A percentile compares a stretch with the other conserved stretches of the same genome.
Evolutionary conservation across 2,888 invertebrate species (phyloP).

Genomic region (Stenolophus ochropezus): DNA sequence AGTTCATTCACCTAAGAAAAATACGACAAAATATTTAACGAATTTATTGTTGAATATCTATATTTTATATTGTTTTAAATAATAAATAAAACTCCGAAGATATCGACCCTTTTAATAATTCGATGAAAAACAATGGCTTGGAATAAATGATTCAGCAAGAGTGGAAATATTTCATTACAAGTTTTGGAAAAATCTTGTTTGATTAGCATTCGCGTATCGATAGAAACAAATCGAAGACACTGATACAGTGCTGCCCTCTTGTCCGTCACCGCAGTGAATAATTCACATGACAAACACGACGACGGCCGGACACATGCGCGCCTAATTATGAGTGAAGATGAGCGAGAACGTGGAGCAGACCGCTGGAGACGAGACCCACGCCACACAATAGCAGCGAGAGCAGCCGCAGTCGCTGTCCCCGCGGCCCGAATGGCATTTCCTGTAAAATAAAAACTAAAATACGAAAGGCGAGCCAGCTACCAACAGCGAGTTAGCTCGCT

Average conservation of each 20-base stretch:
- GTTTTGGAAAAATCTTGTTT: slow-evolving; percentile 20
- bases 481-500: slow-evolving; percentile 23
- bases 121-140: neutral
- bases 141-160: slow-evolving; percentile 23
- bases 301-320: slow-evolving; percentile 51
- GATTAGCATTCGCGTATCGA: slow-evolving; percentile 23
- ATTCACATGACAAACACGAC: slow-evolving; percentile 55
- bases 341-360: neutral
- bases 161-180: slow-evolving; percentile 11
- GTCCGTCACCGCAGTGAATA: slow-evolving; percentile 35
- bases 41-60: neutral
- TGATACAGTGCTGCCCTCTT: slow-evolving; percentile 42
- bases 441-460: slow-evolving; percentile 47
- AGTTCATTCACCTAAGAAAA: slow-evolving; percentile 22
- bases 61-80: neutral
- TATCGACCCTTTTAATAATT: neutral
- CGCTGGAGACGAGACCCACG: slow-evolving; percentile 14
- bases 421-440: slow-evolving; percentile 44
- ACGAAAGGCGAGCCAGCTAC: slow-evolving; percentile 1
- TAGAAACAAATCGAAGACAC: slow-evolving; percentile 36
- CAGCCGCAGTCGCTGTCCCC: neutral
- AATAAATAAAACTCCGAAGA: neutral
- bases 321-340: slow-evolving; percentile 48
- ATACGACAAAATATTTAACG: neutral
- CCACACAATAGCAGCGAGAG: neutral